A percentile compares a stretch with the other conserved stretches of the same genome.
phyloP scores from a whole-genome alignment of 64 coral and sea anemone genomes.

The Pachyseris speciosa region DNA sequence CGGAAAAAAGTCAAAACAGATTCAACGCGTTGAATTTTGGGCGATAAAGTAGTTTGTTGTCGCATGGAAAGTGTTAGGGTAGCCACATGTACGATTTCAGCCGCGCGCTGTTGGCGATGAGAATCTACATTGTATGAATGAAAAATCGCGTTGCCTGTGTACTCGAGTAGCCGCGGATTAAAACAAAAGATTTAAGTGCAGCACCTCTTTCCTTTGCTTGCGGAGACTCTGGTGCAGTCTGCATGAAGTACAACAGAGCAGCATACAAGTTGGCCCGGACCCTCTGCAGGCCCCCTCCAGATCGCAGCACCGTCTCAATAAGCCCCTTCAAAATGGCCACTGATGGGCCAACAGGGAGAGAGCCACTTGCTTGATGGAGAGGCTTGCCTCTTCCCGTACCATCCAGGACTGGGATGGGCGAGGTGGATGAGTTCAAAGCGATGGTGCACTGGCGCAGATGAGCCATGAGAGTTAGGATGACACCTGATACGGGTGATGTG shows the following conservation, averaged over 20 bases:
- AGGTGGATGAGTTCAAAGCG: slow-evolving; percentile 20
- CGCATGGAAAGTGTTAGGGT: no score
- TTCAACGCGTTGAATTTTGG: no score
- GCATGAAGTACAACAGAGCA: slow-evolving; percentile 92
- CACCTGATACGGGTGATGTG: slow-evolving; percentile 90
- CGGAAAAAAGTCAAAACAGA: no score
- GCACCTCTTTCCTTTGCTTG: slow-evolving; percentile 58
- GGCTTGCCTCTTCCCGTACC: slow-evolving; percentile 12
- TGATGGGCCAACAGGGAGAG: slow-evolving; percentile 74
- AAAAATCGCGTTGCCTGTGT: no score
- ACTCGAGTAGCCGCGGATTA: background rate
- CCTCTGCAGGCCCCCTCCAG: slow-evolving; percentile 87
- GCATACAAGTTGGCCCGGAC: slow-evolving; percentile 94
- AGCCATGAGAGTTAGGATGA: slow-evolving; percentile 89
- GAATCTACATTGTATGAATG: no score
- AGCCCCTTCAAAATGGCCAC: slow-evolving; percentile 89
- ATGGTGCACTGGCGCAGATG: slow-evolving; percentile 88
- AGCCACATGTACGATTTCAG: no score
- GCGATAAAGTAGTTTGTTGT: no score
- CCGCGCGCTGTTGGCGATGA: no score
- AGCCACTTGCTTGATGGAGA: slow-evolving; percentile 34
- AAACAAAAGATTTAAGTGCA: background rate
- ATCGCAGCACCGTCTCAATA: slow-evolving; percentile 86
- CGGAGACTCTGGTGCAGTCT: slow-evolving; percentile 79
- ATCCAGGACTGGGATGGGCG: slow-evolving; percentile 8